Percentiles rank a stretch among this genome's conserved stretches.
Conservation (phyloP, 2,113 vertebrate genomes). For the Strix aluco region DNA sequence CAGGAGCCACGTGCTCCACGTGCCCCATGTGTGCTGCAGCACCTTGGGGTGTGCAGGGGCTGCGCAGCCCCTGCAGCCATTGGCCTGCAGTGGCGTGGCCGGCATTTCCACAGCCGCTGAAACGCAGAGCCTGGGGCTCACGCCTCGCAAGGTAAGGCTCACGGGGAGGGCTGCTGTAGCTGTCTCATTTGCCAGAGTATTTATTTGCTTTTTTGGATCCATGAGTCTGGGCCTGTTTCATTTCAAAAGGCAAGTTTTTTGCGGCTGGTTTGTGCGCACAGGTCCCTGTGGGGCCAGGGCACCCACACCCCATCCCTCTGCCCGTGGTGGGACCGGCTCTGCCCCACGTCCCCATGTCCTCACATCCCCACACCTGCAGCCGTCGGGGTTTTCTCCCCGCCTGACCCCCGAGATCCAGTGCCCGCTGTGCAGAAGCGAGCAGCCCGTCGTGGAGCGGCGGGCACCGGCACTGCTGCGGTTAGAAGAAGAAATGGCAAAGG, state of each 20-base stretch:
- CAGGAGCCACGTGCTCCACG: accelerated
- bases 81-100: no score
- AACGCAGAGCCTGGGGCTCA: no score
- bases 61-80: no score
- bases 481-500: background rate
- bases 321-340: accelerated
- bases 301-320: background rate
- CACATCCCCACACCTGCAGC: background rate
- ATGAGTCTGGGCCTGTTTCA: background rate
- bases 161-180: background rate
- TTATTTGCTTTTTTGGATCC: background rate
- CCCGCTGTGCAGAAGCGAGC: background rate
- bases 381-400: background rate
- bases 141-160: background rate
- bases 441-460: background rate
- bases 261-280: background rate
- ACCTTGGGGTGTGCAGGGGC: background rate
- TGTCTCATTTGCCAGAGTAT: background rate
- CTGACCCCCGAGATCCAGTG: background rate
- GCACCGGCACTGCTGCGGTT: no score
- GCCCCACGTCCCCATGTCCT: background rate
- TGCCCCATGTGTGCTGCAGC: accelerated
- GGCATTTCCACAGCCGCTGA: no score
- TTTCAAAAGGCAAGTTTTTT: background rate
- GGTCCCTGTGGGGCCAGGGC: background rate